Percentiles rank a stretch among this genome's conserved stretches.
Conservation (phyloP, 2,888 invertebrate genomes). For the Gryllus longicercus region DNA sequence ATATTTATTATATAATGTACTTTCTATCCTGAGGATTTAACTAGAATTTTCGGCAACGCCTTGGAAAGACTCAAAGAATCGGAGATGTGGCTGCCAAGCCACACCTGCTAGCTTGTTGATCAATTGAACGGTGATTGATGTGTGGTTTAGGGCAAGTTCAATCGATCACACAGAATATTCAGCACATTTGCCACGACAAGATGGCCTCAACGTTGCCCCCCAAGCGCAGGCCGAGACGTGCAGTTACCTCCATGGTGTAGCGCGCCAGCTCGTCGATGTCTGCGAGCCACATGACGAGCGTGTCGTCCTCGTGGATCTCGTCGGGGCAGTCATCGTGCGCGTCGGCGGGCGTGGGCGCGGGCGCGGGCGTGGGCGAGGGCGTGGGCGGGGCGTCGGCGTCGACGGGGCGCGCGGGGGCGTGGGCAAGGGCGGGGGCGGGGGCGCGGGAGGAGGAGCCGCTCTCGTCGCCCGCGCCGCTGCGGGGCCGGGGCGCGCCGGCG, state of each 20-base stretch:
- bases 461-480: neutral
- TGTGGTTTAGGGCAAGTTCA: no score
- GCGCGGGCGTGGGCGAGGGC: neutral
- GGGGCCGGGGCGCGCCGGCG: neutral
- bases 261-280: neutral
- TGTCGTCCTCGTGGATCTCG: neutral
- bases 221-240: neutral
- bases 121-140: no score
- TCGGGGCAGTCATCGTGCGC: neutral
- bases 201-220: no score
- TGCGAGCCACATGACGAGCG: neutral
- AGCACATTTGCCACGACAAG: no score
- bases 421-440: neutral
- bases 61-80: no score
- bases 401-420: neutral
- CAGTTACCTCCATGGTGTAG: neutral
- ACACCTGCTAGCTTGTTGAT: no score
- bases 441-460: neutral
- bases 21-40: no score
- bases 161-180: no score
- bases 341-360: neutral
- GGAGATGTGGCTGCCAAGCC: no score
- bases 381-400: neutral
- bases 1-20: no score
- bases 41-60: no score